phyloP scores from a whole-genome alignment of 2,113 vertebrate species.

The Pandion haliaetus region DNA sequence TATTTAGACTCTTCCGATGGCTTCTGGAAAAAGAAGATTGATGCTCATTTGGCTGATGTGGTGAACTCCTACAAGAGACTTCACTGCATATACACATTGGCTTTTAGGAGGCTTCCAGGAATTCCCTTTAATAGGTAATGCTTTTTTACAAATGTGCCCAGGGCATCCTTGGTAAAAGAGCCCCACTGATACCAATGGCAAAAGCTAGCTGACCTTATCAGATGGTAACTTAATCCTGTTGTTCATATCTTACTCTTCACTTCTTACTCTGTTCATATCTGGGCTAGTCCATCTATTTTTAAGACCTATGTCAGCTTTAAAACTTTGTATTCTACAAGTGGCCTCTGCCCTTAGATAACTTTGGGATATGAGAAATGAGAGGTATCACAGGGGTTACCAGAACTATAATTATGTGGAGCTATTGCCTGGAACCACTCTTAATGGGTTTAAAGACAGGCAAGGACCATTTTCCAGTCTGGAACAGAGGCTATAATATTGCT shows the following conservation, averaged over 20 bases:
- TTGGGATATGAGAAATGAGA: background rate
- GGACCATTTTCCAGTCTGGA: background rate
- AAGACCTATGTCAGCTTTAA: background rate
- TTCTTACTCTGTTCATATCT: background rate
- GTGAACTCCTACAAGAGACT: background rate
- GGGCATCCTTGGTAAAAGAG: background rate
- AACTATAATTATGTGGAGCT: background rate
- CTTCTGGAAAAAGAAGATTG: background rate
- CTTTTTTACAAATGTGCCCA: background rate
- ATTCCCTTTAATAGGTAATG: background rate
- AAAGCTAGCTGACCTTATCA: background rate
- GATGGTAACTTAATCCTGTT: background rate
- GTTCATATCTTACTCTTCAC: background rate
- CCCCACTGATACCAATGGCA: rapidly evolving
- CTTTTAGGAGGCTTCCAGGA: background rate
- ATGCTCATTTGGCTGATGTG: background rate
- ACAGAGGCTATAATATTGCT: background rate
- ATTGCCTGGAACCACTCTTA: background rate
- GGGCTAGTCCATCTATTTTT: background rate
- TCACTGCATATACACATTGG: background rate
- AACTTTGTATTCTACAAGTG: background rate
- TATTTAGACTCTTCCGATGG: background rate
- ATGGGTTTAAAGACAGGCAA: background rate
- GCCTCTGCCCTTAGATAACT: background rate
- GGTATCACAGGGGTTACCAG: background rate